Evolutionary conservation across 1,140 invertebrate species (phyloP).

Genomic region (Formica selysi): DNA sequence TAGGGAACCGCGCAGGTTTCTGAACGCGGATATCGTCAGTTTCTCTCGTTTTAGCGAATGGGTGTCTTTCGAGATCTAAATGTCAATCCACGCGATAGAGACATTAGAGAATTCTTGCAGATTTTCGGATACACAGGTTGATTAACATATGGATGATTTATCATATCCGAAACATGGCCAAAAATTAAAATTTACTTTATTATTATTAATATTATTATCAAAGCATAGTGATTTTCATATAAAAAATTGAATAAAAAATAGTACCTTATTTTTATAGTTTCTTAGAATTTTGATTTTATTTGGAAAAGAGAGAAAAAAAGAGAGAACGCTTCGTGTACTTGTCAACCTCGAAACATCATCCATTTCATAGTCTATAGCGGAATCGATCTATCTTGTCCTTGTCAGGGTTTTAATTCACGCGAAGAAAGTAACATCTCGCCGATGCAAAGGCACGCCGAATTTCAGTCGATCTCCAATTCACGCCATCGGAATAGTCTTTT

Average conservation of each 20-base stretch:
- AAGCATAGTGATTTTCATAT: background rate
- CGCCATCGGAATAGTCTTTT: background rate
- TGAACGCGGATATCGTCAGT: slow-evolving; percentile 48
- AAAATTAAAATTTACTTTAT: background rate
- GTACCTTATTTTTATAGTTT: background rate
- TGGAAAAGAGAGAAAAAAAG: background rate
- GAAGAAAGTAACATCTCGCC: background rate
- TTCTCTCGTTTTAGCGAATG: slow-evolving; percentile 34
- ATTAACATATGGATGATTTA: background rate
- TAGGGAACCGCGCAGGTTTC: slow-evolving; percentile 53
- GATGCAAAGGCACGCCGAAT: background rate
- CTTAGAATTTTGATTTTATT: slow-evolving; percentile 12
- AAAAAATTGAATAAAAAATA: background rate
- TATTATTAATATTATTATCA: background rate
- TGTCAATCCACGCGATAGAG: slow-evolving; percentile 15
- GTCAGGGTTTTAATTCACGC: slow-evolving; percentile 1
- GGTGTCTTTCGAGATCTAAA: slow-evolving; percentile 26
- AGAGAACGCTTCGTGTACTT: background rate
- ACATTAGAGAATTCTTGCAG: slow-evolving; percentile 25
- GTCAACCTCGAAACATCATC: background rate
- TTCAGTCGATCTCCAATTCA: background rate
- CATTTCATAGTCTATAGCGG: background rate
- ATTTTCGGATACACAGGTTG: background rate
- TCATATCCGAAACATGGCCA: background rate
- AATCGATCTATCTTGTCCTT: slow-evolving; percentile 10